phyloP scores from a whole-genome alignment of 1,140 invertebrate species.

The Condylostylus longicornis region DNA sequence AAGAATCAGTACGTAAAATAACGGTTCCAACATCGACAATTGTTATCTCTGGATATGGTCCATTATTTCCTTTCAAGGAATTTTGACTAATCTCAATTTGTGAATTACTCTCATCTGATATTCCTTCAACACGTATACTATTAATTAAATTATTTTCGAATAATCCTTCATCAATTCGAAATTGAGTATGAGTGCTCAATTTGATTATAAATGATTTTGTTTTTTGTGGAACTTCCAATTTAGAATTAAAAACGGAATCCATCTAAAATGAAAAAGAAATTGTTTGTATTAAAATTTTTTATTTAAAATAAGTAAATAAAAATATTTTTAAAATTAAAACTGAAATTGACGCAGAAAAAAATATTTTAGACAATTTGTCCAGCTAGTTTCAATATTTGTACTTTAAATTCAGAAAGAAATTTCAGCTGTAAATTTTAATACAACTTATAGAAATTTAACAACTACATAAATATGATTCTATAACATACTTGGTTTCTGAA shows the following conservation, averaged over 20 bases:
- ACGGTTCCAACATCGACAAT: constrained; percentile 13
- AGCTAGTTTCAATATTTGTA: no score
- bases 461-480: no score
- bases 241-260: constrained; percentile 8
- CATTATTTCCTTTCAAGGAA: constrained; percentile 19
- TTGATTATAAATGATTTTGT: constrained; percentile 13
- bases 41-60: constrained; percentile 21
- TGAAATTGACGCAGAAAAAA: no score
- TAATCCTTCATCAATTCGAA: constrained; percentile 14
- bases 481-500: no score
- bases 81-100: constrained; percentile 17
- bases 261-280: no score
- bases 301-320: no score
- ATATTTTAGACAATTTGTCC: no score
- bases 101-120: constrained; percentile 8
- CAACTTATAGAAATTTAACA: no score
- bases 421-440: no score
- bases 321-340: no score
- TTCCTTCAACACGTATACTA: constrained; percentile 16
- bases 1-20: constrained; percentile 12
- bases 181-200: constrained; percentile 9
- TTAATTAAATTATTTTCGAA: constrained; percentile 21
- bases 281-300: no score
- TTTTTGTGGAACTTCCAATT: constrained; percentile 6
- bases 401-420: no score